These are phyloP conservation scores for Dioctria linearis DNA, from an alignment of 2,888 invertebrate species.

Conservation along the genomic window DNA sequence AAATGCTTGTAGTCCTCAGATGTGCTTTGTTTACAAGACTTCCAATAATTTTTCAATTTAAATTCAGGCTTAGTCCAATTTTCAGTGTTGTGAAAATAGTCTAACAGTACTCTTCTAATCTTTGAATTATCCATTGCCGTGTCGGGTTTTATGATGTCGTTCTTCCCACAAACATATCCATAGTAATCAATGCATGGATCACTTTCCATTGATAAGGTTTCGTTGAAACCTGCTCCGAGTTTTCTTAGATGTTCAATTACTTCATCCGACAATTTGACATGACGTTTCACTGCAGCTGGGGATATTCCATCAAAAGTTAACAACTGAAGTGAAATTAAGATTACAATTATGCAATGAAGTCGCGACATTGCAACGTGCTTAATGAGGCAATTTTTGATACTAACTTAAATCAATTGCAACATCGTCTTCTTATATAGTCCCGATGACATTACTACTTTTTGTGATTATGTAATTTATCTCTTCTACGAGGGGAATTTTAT, in stretches of 20 bases:
- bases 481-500: too few species aligned
- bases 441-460: too few species aligned
- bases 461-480: too few species aligned
- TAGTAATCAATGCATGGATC: not conserved
- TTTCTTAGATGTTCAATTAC: not conserved
- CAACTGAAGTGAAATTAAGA: not conserved
- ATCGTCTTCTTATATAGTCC: too few species aligned
- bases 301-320: not conserved
- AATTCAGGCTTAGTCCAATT: not conserved
- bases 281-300: not conserved
- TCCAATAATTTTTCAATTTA: not conserved
- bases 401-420: too few species aligned
- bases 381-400: too few species aligned
- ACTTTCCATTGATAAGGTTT: not conserved
- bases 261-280: not conserved
- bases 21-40: not conserved
- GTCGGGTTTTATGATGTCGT: not conserved
- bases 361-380: not conserved
- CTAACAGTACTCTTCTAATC: not conserved
- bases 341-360: not conserved
- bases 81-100: not conserved
- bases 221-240: not conserved
- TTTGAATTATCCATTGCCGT: not conserved
- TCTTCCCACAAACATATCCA: not conserved
- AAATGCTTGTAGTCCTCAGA: not conserved